Evolutionary conservation across 2,888 invertebrate genomes (phyloP), one percentile per base, ranked within the genome.

Genomic region (Papilio gigon): DNA sequence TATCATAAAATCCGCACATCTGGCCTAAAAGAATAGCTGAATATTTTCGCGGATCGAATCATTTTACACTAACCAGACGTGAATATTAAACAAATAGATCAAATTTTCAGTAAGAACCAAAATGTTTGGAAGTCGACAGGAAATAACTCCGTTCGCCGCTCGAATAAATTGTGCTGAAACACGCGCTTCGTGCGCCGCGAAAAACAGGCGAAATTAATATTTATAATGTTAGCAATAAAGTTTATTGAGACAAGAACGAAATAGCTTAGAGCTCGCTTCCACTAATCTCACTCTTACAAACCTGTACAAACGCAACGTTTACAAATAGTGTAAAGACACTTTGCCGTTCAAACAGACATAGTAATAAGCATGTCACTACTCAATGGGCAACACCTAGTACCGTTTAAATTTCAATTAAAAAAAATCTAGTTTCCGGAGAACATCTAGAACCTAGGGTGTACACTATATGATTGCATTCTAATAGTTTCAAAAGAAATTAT

Each of bases 91-190:
- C 40, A 60, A 35, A 59, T 35, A 35, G 20, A 64, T 63, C 64
- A 64, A 47, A 63, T 40, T 64, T 53, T 53, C 37, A n/a, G 12
- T 64, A 53, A 64, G 40, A 53, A 53, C 25, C 64, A 40, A 64
- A 64, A 64, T 64, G 64, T 64, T 64, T 64, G 53, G 50, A 53
- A 40, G 27, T 17, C 53, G 12, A 12, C 53, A 40, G 64, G 53
- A 53, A 40, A 53, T 53, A 64, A 37, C 64, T 64, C 47, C 25
- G 53, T 53, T 53, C 35, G 27, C n/a, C 22, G 63, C 40, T 17
- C 5, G 27, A 27, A 53, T 64, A 64, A 40, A 64, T 53, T 40
- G 53, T 27, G 53, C 17, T 59, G 20, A 40, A 22, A 37, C 53
- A 56, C 4, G 6, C 53, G 47, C 37, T 5, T 17, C 27, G 35